A percentile compares a stretch with the other conserved stretches of the same genome.
Evolutionary conservation across 2,888 invertebrate genomes (phyloP).

Genomic region (Lithophane semibrunnea): DNA sequence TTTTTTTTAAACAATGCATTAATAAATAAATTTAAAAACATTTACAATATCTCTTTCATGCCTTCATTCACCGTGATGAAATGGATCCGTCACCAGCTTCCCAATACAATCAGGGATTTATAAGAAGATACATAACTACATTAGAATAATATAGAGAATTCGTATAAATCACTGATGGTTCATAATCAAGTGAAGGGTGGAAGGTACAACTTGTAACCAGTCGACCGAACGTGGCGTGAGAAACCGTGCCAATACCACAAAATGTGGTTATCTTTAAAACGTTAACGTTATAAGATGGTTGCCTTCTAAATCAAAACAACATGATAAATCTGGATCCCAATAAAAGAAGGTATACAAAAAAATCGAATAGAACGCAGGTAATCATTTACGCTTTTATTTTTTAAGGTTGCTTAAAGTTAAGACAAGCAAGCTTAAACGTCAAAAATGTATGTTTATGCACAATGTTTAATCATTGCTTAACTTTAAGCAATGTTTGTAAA

Average conservation of each 20-base stretch:
- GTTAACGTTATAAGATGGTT: constrained; percentile 20
- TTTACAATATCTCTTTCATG: constrained; percentile 41
- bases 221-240: background rate
- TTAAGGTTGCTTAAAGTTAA: background rate
- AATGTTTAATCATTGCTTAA: background rate
- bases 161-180: constrained; percentile 50
- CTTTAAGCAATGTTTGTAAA: background rate
- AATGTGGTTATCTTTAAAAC: background rate
- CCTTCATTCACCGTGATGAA: constrained; percentile 52
- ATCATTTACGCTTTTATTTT: background rate
- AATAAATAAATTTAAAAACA: constrained; percentile 48
- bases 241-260: background rate
- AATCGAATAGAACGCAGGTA: background rate
- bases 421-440: background rate
- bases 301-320: constrained; percentile 43
- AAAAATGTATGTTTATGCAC: background rate
- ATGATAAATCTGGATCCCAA: constrained; percentile 72
- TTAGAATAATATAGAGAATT: constrained; percentile 33
- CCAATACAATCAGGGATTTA: constrained; percentile 45
- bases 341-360: background rate
- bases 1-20: constrained; percentile 22
- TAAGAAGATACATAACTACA: constrained; percentile 25
- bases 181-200: constrained; percentile 30
- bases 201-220: background rate
- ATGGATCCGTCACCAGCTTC: constrained; percentile 52